Base-by-base conservation (phyloP, 2,113 vertebrate genomes). In the Phrynosoma platyrhinos region DNA sequence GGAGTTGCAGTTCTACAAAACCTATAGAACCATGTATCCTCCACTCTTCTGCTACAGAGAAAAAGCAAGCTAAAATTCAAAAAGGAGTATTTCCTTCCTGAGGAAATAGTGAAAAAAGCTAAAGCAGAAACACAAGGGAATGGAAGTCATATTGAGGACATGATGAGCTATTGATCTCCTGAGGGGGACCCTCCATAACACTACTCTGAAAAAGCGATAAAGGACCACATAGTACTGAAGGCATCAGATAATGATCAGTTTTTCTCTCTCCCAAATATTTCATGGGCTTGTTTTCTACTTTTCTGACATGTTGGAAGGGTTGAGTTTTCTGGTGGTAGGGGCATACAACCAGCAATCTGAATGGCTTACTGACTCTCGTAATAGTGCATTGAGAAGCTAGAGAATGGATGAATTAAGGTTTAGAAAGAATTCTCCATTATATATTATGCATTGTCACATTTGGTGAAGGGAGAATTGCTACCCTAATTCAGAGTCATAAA, bases 131-230 rank as follows among this genome's bases (percentile, higher is more conserved):
- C 74, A 52, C 30, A 47, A 62, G 84, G 74, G 89, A 79, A 62
- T 79, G 20, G 40, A 86, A 86, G 25, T 32, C 30, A 83, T 83
- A 79, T 83, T 69, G 75, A 87, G 72, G 62, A 58, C 27, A 32
- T 64, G 84, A 87, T 90, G 84, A 87, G 72, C 47, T 90, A 86
- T 90, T 90, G 89, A 86, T 86, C 74, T 83, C 84, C 25, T 13
- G 36, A 58, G 71, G 42, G 64, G 83, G 47, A 79, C 66, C 30
- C 47, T 58, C 79, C 62, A 30, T 79, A 90, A 83, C 72, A 25
- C 53, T 62, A 53, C 47, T 82, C 27, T 78, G 30, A 79, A 90
- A 79, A 83, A 83, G 64, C 79, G 83, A 21, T 74, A n/a, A 86
- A 86, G 27, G 25, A 69, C 36, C n/a, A 64, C 10, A n/a, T 12